Evolutionary conservation across 2,888 invertebrate genomes (phyloP), one percentile per base, ranked within the genome.

Genomic region (Mayetiola destructor): DNA sequence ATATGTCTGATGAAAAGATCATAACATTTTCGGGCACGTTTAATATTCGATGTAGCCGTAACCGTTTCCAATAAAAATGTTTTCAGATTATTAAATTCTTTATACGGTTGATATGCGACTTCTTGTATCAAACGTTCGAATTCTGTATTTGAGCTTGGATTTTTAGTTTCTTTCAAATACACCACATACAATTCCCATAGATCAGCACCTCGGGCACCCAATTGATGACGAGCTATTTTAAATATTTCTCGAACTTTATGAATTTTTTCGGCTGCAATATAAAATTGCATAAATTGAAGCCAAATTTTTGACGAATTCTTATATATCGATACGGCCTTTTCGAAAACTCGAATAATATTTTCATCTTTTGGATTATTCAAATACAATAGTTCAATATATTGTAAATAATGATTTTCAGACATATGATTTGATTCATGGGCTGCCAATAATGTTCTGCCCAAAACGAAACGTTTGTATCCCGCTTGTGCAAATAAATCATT

Each of bases 11-110:
- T 77, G 48, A 86, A 67, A 29, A 76, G 74, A 35, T 77, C 73
- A 65, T 87, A 88, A 27, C 77, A 68, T 57, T 77, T 73, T 56
- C 85, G 76, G 0, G 84, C 79, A 37, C 74, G 75, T 63, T 75
- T 74, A 54, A 83, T 72, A 27, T 78, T 79, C 9, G 60, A 57
- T 21, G 61, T 60, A 1, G 62, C 62, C 56, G 64, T 63, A 37
- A 63, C 61, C 58, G 63, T 66, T 57, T 67, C 67, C 35, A 72
- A 53, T 56, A 66, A 71, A 53, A 66, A 65, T 18, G 64, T 62
- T 12, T 70, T 67, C 39, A 70, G 64, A 20, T 59, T 56, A 0
- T 60, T 63, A 59, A 69, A 71, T 35, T 65, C 65, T 0, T 64
- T 63, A 55, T 62, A 61, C 1, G 61, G 57, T 36, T 65, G 62